These are phyloP conservation scores for Lophius piscatorius DNA, from an alignment of 2,113 vertebrate species.

Conservation along the genomic window DNA sequence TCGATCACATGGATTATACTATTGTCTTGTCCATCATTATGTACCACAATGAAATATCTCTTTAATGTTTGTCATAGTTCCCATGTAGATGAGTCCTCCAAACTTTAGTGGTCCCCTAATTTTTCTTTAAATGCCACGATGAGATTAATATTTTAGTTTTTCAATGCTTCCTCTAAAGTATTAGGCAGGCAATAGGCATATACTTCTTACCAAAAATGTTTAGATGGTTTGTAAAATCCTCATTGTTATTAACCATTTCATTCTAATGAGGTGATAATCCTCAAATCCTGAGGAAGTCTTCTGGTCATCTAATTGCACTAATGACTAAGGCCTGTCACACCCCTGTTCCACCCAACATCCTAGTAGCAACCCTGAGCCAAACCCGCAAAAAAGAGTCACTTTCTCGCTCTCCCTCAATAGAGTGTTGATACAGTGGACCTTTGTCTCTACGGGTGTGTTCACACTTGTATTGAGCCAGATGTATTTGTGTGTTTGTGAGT, in stretches of 20 bases:
- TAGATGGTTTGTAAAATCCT: neutral
- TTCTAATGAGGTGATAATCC: neutral
- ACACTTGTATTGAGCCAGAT: conserved; percentile 10
- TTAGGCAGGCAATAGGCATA: neutral
- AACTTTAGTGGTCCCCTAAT: no score
- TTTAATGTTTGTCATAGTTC: no score
- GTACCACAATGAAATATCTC: no score
- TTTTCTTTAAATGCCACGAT: no score
- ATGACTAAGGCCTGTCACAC: conserved; percentile 1
- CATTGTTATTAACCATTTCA: neutral
- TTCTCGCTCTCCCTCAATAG: conserved; percentile 67
- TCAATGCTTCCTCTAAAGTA: no score
- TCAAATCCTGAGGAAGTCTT: neutral
- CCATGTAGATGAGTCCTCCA: no score
- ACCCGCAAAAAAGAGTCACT: conserved; percentile 57
- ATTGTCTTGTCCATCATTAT: no score
- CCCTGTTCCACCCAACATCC: conserved; percentile 15
- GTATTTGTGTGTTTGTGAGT: conserved; percentile 18
- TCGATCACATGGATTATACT: no score
- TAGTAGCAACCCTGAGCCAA: conserved; percentile 20
- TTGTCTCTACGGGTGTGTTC: conserved; percentile 35
- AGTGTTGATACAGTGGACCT: conserved; percentile 65
- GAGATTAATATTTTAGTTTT: no score
- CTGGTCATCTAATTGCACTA: neutral
- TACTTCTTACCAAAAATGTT: neutral